These are phyloP conservation scores for Pteropus rufus DNA, from an alignment of 2,797 vertebrate genomes.

Conservation along the genomic window DNA sequence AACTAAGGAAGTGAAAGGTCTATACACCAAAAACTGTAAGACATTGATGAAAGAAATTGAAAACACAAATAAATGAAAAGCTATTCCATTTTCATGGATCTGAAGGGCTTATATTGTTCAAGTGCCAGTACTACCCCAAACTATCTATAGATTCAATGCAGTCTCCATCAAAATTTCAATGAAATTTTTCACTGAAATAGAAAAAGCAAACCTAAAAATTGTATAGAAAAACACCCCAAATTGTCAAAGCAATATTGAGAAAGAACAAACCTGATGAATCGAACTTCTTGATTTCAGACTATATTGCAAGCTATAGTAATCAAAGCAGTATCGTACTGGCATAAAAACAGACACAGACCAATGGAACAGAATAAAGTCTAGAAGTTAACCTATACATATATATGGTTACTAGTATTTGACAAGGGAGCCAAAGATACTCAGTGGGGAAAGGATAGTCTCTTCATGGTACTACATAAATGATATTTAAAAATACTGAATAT, in stretches of 20 bases:
- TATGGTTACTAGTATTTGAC: not conserved
- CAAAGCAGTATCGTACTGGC: not conserved
- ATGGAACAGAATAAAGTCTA: not conserved
- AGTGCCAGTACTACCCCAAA: not conserved
- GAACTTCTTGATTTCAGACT: not conserved
- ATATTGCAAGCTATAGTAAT: not conserved
- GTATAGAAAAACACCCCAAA: not conserved
- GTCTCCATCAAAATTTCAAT: not conserved
- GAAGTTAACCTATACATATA: not conserved
- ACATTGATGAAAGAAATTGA: not conserved
- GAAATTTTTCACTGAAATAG: not conserved
- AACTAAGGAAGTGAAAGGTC: not conserved
- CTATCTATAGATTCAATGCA: not conserved
- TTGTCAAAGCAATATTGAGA: not conserved
- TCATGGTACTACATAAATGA: not conserved
- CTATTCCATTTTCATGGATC: not conserved
- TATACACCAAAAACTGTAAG: not conserved
- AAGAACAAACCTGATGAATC: not conserved
- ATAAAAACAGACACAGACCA: not conserved
- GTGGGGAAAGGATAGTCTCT: not conserved
- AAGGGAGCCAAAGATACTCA: not conserved
- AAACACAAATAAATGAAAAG: not conserved
- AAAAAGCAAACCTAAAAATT: not conserved
- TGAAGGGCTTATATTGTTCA: not conserved
- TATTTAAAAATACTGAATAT: not conserved